These are phyloP conservation scores for Crypturellus tataupa DNA, from an alignment of 2,797 vertebrate genomes.

Conservation along the genomic window DNA sequence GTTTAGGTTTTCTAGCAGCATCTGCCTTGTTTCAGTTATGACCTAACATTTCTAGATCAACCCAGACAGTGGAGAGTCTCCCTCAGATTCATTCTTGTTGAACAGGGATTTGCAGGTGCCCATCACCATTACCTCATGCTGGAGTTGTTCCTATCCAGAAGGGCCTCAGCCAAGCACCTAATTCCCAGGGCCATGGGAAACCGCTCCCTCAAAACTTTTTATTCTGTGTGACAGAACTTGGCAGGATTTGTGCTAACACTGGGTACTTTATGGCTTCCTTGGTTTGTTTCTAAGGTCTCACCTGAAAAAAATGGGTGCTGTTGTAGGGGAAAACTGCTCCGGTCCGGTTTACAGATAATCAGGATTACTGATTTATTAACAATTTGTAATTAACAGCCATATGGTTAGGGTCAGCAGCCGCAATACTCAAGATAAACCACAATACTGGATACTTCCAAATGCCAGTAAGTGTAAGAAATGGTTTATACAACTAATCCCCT, in stretches of 20 bases:
- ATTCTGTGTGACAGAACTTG: fast-evolving
- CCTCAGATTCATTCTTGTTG: background rate
- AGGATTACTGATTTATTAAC: constrained; percentile 46
- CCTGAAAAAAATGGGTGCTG: constrained; percentile 12
- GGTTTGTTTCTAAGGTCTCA: background rate
- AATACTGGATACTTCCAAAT: background rate
- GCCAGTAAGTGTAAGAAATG: background rate
- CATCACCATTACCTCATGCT: background rate
- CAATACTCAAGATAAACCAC: background rate
- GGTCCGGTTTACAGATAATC: background rate
- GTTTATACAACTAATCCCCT: background rate
- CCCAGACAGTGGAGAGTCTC: background rate
- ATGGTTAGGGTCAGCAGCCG: background rate
- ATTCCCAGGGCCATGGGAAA: background rate
- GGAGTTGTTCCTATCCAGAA: background rate
- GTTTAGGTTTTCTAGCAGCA: background rate
- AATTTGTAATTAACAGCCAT: constrained; percentile 7
- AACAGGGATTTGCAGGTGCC: background rate
- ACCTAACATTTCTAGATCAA: background rate
- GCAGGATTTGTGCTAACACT: fast-evolving
- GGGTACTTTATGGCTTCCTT: background rate
- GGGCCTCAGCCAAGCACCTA: background rate
- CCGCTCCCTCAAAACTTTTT: background rate
- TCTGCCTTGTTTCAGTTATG: background rate
- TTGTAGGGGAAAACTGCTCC: background rate